Conservation (phyloP, 2,888 invertebrate species). For the Smittia aterrima region DNA sequence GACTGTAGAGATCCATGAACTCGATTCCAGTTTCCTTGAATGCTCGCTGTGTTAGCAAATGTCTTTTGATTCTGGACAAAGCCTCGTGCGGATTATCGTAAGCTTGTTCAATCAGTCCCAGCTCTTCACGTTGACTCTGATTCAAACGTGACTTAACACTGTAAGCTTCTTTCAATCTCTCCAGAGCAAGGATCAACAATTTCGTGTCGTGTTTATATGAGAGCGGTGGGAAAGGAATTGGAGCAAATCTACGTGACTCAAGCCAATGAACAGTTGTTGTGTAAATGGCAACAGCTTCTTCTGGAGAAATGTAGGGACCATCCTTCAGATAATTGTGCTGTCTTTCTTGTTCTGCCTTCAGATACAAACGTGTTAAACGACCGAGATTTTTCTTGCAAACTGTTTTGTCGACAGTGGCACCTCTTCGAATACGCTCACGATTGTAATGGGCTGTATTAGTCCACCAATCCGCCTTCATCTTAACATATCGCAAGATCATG, state of each 20-base stretch:
- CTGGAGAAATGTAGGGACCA: slow-evolving; percentile 98
- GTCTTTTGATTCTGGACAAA: slow-evolving; percentile 97
- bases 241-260: slow-evolving; percentile 96
- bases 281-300: slow-evolving; percentile 99
- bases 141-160: slow-evolving; percentile 96
- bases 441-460: slow-evolving; percentile 99
- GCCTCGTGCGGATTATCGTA: slow-evolving; percentile 99
- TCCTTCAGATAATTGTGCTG: slow-evolving; percentile 99
- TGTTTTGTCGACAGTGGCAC: slow-evolving; percentile 99
- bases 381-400: slow-evolving; percentile 99
- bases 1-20: slow-evolving; percentile 99
- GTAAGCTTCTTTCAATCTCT: slow-evolving; percentile 95
- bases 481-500: slow-evolving; percentile 99
- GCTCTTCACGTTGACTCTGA: slow-evolving; percentile 97
- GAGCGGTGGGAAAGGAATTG: slow-evolving; percentile 98
- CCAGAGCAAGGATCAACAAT: slow-evolving; percentile 91
- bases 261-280: slow-evolving; percentile 99
- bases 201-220: slow-evolving; percentile 99
- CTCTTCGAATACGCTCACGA: slow-evolving; percentile 94
- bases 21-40: slow-evolving; percentile 99
- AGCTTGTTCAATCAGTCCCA: slow-evolving; percentile 98
- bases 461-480: slow-evolving; percentile 99
- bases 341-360: slow-evolving; percentile 97
- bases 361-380: slow-evolving; percentile 90
- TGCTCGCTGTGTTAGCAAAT: slow-evolving; percentile 94